Percentiles rank a stretch among this genome's conserved stretches.
Evolutionary conservation across 2,797 vertebrate species (phyloP).

Genomic region (Mormyrus proboscirostris): DNA sequence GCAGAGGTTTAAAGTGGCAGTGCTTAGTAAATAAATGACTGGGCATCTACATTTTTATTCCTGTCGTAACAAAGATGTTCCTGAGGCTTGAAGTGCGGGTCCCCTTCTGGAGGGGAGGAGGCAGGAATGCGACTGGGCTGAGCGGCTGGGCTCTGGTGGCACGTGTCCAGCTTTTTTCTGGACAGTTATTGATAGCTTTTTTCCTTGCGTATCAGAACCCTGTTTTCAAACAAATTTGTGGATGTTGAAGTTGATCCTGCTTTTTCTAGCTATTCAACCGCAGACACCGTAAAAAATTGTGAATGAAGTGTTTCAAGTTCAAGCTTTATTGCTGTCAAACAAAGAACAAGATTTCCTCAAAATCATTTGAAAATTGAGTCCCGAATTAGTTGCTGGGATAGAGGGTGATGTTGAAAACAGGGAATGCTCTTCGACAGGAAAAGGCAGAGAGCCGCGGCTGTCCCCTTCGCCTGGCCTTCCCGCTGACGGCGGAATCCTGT

Average conservation of each 20-base stretch:
- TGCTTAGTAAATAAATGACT: background rate
- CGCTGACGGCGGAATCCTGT: slow-evolving; percentile 6
- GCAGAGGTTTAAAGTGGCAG: background rate
- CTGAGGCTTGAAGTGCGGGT: background rate
- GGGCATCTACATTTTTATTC: background rate
- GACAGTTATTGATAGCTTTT: background rate
- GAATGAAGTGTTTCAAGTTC: background rate
- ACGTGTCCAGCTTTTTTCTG: background rate
- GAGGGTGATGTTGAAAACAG: background rate
- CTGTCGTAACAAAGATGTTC: background rate
- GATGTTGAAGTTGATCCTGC: background rate
- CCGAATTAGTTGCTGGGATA: background rate
- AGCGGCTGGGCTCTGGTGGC: background rate
- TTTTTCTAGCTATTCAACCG: background rate
- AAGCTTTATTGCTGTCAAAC: background rate
- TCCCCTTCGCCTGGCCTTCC: background rate
- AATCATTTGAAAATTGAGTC: background rate
- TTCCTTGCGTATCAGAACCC: background rate
- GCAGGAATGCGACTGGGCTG: background rate
- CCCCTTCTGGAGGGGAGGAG: background rate
- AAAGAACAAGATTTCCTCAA: background rate
- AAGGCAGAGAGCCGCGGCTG: background rate
- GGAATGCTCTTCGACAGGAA: background rate
- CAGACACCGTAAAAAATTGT: background rate
- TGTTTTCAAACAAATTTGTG: background rate